Conservation (phyloP, 1,140 invertebrate species). For the Ptiloglossa arizonensis region DNA sequence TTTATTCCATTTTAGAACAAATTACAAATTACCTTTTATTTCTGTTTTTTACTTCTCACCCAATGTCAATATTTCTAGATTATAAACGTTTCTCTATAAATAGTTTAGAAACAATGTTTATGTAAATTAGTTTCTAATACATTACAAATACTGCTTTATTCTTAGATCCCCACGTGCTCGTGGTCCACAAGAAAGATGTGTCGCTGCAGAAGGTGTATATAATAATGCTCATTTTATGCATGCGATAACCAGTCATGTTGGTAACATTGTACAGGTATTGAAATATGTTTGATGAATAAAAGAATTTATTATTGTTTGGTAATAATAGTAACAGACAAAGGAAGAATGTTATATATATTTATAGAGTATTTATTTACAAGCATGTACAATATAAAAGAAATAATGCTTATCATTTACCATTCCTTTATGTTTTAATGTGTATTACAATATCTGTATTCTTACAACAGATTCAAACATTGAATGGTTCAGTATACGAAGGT, state of each 20-base stretch:
- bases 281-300: neutral
- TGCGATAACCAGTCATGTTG: slow-evolving; percentile 90
- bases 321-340: neutral
- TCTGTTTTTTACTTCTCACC: neutral
- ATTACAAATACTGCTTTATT: slow-evolving; percentile 18
- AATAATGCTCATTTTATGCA: slow-evolving; percentile 94
- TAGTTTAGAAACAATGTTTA: neutral
- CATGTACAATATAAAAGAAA: neutral
- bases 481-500: slow-evolving; percentile 91
- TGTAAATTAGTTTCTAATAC: neutral
- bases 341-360: neutral
- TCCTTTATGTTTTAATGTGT: neutral
- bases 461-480: slow-evolving; percentile 87
- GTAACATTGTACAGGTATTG: slow-evolving; percentile 88
- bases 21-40: neutral
- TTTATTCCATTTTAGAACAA: neutral
- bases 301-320: slow-evolving; percentile 8
- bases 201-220: slow-evolving; percentile 91
- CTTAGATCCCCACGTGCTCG: slow-evolving; percentile 85
- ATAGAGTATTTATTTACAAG: neutral
- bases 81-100: neutral
- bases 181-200: slow-evolving; percentile 80
- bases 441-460: neutral
- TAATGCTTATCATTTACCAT: neutral
- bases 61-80: neutral